Evolutionary conservation across 2,113 vertebrate genomes (phyloP).

Genomic region (Brachyhypopomus occidentalis): DNA sequence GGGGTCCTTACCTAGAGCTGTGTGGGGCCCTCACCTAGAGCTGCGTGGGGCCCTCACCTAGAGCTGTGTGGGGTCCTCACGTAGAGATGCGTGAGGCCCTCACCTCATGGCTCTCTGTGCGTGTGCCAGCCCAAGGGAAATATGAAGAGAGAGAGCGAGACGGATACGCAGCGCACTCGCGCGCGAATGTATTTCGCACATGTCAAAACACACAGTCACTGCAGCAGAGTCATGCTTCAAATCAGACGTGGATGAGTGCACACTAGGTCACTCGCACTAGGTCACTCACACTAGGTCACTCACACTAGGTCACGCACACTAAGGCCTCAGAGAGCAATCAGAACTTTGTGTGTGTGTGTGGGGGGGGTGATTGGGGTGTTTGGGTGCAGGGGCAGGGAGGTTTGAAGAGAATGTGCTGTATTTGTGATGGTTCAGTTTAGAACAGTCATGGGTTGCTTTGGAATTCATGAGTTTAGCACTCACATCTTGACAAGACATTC

Average conservation of each 20-base stretch:
- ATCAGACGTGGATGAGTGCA: neutral
- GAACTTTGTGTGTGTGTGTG: neutral
- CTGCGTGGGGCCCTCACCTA: too few relatives aligned
- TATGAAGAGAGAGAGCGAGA: slow-evolving; percentile 10
- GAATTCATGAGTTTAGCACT: neutral
- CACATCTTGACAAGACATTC: neutral
- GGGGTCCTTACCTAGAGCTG: too few relatives aligned
- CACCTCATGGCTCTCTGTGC: slow-evolving; percentile 38
- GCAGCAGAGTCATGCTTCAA: neutral
- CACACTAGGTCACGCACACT: neutral
- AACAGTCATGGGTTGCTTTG: neutral
- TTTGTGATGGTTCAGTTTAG: neutral
- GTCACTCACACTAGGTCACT: neutral
- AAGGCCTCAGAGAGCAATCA: neutral
- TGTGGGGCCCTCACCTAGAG: too few relatives aligned
- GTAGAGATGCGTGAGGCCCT: too few relatives aligned
- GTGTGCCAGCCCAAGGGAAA: slow-evolving; percentile 55
- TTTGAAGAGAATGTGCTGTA: neutral
- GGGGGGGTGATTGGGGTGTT: too few relatives aligned
- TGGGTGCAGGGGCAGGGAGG: too few relatives aligned
- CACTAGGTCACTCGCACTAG: neutral
- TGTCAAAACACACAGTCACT: slow-evolving; percentile 38
- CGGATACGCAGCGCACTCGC: slow-evolving; percentile 10
- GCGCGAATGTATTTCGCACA: slow-evolving; percentile 23
- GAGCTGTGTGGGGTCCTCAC: too few relatives aligned